A percentile compares a stretch with the other conserved stretches of the same genome.
phyloP scores from a whole-genome alignment of 2,888 invertebrate species.

The Coleophora flavipennella region DNA sequence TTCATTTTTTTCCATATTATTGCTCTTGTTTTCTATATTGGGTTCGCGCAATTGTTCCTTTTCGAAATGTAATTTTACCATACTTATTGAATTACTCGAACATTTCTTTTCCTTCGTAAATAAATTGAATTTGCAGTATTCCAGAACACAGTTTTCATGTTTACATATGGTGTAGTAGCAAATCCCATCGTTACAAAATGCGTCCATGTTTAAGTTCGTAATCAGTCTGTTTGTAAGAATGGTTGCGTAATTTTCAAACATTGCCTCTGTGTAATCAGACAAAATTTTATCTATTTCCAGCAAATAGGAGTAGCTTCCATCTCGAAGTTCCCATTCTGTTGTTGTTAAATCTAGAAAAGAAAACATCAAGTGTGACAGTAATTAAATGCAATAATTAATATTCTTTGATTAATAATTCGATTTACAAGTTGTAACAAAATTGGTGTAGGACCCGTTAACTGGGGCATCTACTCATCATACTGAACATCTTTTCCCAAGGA shows the following conservation, averaged over 20 bases:
- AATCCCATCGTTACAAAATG: slow-evolving; percentile 34
- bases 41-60: slow-evolving; percentile 13
- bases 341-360: slow-evolving; percentile 23
- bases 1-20: slow-evolving; percentile 29
- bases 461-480: too few relatives aligned
- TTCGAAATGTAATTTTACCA: slow-evolving; percentile 12
- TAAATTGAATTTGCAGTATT: slow-evolving; percentile 37
- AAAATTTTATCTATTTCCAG: slow-evolving; percentile 21
- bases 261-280: slow-evolving; percentile 25
- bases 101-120: slow-evolving; percentile 31
- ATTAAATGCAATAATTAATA: background rate
- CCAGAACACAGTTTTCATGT: slow-evolving; percentile 23
- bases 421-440: too few relatives aligned
- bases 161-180: slow-evolving; percentile 39
- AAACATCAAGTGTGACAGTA: background rate
- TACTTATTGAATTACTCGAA: slow-evolving; percentile 17
- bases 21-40: slow-evolving; percentile 7
- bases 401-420: too few relatives aligned
- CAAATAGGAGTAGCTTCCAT: slow-evolving; percentile 11
- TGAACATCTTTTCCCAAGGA: too few relatives aligned
- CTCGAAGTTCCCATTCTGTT: slow-evolving; percentile 8
- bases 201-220: slow-evolving; percentile 27
- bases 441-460: too few relatives aligned
- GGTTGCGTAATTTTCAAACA: slow-evolving; percentile 32
- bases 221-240: slow-evolving; percentile 35